A percentile compares a stretch with the other conserved stretches of the same genome.
phyloP scores from a whole-genome alignment of 2,888 invertebrate genomes.

The Clepsis dumicolana region DNA sequence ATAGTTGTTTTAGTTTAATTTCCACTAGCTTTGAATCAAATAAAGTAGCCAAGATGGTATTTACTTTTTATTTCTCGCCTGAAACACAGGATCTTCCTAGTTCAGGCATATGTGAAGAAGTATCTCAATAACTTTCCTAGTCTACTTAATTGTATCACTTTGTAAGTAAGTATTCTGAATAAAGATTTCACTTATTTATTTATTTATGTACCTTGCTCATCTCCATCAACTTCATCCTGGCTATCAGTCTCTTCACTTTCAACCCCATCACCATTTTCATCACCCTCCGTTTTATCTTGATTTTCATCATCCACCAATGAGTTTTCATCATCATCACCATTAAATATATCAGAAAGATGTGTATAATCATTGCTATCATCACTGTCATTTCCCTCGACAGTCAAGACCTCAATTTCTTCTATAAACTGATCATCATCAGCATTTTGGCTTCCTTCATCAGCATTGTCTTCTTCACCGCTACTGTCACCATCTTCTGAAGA shows the following conservation, averaged over 20 bases:
- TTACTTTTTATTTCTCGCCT: too few species aligned
- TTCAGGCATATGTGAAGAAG: too few species aligned
- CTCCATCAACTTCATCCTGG: slow-evolving; percentile 54
- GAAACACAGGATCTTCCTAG: too few species aligned
- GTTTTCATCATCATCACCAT: slow-evolving; percentile 58
- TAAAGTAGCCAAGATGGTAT: too few species aligned
- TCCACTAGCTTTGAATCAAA: too few species aligned
- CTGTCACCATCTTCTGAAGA: slow-evolving; percentile 78
- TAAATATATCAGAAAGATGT: slow-evolving; percentile 75
- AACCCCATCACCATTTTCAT: slow-evolving; percentile 49
- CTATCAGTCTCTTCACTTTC: slow-evolving; percentile 47
- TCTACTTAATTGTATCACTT: too few species aligned
- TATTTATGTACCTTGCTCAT: slow-evolving; percentile 53
- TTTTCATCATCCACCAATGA: slow-evolving; percentile 43
- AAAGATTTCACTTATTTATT: background rate
- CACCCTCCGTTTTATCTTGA: slow-evolving; percentile 44
- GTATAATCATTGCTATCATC: slow-evolving; percentile 72
- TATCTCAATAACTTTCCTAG: too few species aligned
- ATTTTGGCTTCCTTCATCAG: slow-evolving; percentile 42
- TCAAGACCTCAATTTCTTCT: slow-evolving; percentile 72
- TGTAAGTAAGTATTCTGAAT: too few species aligned
- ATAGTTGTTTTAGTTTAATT: too few species aligned
- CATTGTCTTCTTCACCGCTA: slow-evolving; percentile 59
- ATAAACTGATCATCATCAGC: slow-evolving; percentile 59
- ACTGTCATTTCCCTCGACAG: slow-evolving; percentile 70